Evolutionary conservation across 2,113 vertebrate genomes (phyloP).

Genomic region (Apaloderma vittatum): DNA sequence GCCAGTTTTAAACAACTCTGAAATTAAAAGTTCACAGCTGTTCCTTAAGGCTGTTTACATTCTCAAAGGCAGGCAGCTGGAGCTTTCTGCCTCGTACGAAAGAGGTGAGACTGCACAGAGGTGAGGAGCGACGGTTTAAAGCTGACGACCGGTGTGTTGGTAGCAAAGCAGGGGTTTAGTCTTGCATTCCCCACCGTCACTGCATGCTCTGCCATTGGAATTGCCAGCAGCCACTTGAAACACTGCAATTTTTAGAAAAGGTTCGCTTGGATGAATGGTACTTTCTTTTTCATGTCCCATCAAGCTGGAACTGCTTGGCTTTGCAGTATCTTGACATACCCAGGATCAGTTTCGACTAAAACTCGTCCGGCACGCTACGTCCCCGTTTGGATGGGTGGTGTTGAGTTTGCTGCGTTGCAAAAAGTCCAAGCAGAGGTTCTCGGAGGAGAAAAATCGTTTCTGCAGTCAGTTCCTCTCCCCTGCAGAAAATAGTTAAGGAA

Average conservation of each 20-base stretch:
- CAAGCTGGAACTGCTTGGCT: not conserved
- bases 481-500: not conserved
- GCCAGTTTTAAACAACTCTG: not conserved
- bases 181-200: not conserved
- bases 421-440: not conserved
- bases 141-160: rapidly evolving
- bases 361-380: no score
- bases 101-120: not conserved
- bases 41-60: not conserved
- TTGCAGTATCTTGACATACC: not conserved
- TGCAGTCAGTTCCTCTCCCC: not conserved
- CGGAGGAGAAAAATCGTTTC: not conserved
- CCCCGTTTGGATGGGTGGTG: not conserved
- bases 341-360: not conserved
- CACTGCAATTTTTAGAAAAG: not conserved
- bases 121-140: not conserved
- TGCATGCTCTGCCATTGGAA: not conserved
- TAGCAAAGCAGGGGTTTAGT: not conserved
- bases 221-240: not conserved
- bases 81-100: not conserved
- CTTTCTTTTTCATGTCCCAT: not conserved
- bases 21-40: not conserved
- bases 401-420: not conserved
- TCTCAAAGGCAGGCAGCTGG: not conserved
- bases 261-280: not conserved